Base-by-base conservation (phyloP, 2,888 invertebrate species). In the Argyra leucocephala region DNA sequence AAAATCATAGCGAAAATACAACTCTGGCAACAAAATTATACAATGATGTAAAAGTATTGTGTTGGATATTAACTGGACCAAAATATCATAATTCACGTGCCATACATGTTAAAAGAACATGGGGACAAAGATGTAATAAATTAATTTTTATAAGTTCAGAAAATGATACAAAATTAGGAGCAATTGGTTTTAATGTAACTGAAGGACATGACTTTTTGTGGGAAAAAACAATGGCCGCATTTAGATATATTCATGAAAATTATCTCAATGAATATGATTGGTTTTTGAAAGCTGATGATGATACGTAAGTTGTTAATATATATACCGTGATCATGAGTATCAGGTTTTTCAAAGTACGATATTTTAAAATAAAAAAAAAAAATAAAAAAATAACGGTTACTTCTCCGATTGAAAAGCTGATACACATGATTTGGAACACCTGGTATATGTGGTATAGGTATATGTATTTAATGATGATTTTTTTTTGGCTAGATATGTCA, bases 231-330 rank as follows among this genome's bases (percentile, higher is more conserved):
- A 96, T 96, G 80, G 91, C 88, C 72, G 96, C 96, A 0, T 96
- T 94, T 76, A 86, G 88, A 73, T 93, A 95, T 75, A 87, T 93
- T 22, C 91, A 93, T 75, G 84, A 91, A 70, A 83, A 96, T 74
- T 88, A 96, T 76, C 81, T 88, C 63, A 84, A 94, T 70, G 86
- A 95, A 64, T 93, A 90, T 1, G 97, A 97, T 79, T 97, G 96
- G 96, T 97, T 99, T 78, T 82, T 97, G 73, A 99, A 99, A 79
- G 97, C 98, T 21, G 98, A 98, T 75, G 98, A 98, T 79, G 97
- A 98, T 75, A 97, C 97, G 96, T 97, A 76, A 93, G 93, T 22
- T 57, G 22, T 3, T 1, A 57, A 10, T 57, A 9, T 22, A n/a
- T n/a, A n/a, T n/a, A n/a, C n/a, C n/a, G n/a, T n/a, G n/a, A n/a